Base-by-base conservation (phyloP, 2,797 vertebrate genomes). In the Betta splendens region DNA sequence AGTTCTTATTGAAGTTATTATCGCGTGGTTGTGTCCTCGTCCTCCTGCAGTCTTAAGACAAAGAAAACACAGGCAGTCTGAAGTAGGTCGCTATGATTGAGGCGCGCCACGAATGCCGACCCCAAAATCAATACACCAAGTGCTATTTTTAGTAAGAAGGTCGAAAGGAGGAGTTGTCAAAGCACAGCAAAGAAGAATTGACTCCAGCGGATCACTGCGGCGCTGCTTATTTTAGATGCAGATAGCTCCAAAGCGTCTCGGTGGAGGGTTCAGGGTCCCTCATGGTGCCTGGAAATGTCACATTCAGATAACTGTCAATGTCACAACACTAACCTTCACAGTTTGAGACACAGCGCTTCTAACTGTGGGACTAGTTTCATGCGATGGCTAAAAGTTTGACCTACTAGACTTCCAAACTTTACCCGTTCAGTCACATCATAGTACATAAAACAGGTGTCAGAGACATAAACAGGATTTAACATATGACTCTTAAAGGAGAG, bases 111-210 rank as follows among this genome's bases (percentile, higher is more conserved):
- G 83, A 88, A 86, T 84, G 77, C 71, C 60, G 56, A 77, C 84
- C 82, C 72, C 74, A 83, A 81, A 92, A 92, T 93, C 91, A 83
- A 92, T 91, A 90, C 64, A 67, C 60, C 73, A 78, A 79, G 47
- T 53, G 72, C 86, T 92, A 90, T 91, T 90, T 89, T 83, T 87
- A 87, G 89, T 82, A 91, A 92, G 86, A 91, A 89, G 90, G 89
- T 91, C 89, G 72, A 26, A 43, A 81, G 85, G 84, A 90, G 87
- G 87, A 90, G 86, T 83, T 85, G 70, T 73, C 64, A 57, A 83
- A 51, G 62, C 60, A 74, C 79, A 35, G 43, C 39, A 53, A 71
- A 74, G 69, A 79, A 73, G 66, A 69, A 73, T 69, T 74, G 77
- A 83, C 86, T 88, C 87, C 75, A 76, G 49, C 49, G 54, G 45